Conservation (phyloP, 2,113 vertebrate species). For the Rhodinocichla rosea region DNA sequence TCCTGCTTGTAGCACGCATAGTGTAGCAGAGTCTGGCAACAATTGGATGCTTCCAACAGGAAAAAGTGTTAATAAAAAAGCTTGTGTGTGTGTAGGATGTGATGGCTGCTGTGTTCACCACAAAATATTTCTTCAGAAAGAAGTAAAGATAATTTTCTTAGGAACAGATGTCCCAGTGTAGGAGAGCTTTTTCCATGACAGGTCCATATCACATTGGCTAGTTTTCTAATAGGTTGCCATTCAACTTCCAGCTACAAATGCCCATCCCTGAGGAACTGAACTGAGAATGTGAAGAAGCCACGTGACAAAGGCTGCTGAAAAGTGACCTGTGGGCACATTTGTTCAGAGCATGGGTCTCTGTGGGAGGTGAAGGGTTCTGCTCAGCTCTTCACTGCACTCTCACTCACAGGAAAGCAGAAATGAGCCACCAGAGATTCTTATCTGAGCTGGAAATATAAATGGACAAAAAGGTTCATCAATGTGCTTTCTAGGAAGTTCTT, state of each 20-base stretch:
- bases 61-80: neutral
- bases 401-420: neutral
- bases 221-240: neutral
- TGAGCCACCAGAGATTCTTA: neutral
- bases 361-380: neutral
- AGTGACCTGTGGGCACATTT: fast-evolving
- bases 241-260: neutral
- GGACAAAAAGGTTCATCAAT: neutral
- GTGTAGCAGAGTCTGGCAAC: neutral
- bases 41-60: neutral
- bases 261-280: neutral
- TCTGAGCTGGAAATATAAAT: neutral
- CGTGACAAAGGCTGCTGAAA: neutral
- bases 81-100: neutral
- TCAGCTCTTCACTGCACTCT: neutral
- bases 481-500: neutral
- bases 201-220: neutral
- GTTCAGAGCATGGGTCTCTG: fast-evolving
- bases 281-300: neutral
- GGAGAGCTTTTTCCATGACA: neutral
- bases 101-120: neutral
- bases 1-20: neutral
- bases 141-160: neutral
- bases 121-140: neutral
- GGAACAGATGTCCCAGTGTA: neutral